Evolutionary conservation across 2,113 vertebrate species (phyloP).

Genomic region (Phalacrocorax pelagicus): DNA sequence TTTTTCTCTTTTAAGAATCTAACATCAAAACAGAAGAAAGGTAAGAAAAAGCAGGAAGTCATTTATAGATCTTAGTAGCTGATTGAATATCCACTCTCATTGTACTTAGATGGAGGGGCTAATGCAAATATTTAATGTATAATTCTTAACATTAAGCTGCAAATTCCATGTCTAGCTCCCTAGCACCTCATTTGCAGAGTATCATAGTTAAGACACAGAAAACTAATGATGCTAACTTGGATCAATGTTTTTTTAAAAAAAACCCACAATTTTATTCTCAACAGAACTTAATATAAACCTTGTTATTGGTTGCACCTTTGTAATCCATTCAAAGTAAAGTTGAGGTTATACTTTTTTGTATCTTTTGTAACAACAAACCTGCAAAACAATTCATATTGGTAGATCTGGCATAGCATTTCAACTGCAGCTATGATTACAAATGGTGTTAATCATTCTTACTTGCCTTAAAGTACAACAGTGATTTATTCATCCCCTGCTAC

Average conservation of each 20-base stretch:
- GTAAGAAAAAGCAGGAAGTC: background rate
- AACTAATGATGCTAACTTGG: background rate
- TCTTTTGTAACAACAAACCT: background rate
- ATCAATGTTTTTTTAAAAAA: background rate
- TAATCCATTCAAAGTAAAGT: background rate
- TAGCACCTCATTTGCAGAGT: background rate
- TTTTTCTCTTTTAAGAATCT: background rate
- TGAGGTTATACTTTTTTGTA: background rate
- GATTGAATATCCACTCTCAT: background rate
- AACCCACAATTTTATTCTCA: background rate
- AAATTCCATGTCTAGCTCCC: background rate
- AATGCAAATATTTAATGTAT: background rate
- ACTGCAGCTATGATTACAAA: background rate
- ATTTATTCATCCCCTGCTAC: background rate
- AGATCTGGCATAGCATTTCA: background rate
- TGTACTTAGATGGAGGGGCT: background rate
- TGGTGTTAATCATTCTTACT: background rate
- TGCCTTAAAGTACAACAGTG: background rate
- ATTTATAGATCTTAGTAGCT: background rate
- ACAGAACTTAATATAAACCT: background rate
- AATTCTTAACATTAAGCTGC: background rate
- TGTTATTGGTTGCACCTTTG: background rate
- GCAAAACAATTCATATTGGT: background rate
- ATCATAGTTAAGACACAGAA: background rate
- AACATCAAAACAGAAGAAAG: slow-evolving; percentile 26